Conservation (phyloP, 2,797 vertebrate species). For the Onychomys arenicola region DNA sequence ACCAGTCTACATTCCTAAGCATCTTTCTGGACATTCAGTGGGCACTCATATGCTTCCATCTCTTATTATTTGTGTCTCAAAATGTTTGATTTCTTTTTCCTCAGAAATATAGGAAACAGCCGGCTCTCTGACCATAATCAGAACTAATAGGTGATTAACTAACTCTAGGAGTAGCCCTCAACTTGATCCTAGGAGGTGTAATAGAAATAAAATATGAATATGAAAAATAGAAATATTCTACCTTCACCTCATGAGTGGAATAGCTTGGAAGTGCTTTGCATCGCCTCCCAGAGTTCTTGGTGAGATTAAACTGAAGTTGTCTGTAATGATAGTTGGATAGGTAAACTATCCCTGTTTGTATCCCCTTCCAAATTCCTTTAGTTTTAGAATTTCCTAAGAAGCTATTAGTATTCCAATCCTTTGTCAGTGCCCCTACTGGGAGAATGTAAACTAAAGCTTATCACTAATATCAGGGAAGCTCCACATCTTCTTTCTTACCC, state of each 20-base stretch:
- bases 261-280: background rate
- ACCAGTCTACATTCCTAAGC: background rate
- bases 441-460: background rate
- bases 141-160: background rate
- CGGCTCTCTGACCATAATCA: background rate
- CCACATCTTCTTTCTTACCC: background rate
- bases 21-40: background rate
- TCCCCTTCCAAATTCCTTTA: background rate
- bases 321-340: background rate
- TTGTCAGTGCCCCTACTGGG: background rate
- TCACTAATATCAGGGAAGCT: background rate
- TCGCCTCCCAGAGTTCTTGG: background rate
- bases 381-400: background rate
- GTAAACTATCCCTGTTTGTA: background rate
- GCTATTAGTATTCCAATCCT: background rate
- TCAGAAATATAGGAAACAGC: background rate
- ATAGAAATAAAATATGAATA: background rate
- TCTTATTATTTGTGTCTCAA: background rate
- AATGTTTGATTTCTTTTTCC: background rate
- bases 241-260: background rate
- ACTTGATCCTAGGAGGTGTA: background rate
- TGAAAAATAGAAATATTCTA: background rate
- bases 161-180: background rate
- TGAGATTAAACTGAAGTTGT: conserved; percentile 3
- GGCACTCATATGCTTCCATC: background rate